phyloP scores from a whole-genome alignment of 2,113 vertebrate species.

The Rhizomys pruinosus region DNA sequence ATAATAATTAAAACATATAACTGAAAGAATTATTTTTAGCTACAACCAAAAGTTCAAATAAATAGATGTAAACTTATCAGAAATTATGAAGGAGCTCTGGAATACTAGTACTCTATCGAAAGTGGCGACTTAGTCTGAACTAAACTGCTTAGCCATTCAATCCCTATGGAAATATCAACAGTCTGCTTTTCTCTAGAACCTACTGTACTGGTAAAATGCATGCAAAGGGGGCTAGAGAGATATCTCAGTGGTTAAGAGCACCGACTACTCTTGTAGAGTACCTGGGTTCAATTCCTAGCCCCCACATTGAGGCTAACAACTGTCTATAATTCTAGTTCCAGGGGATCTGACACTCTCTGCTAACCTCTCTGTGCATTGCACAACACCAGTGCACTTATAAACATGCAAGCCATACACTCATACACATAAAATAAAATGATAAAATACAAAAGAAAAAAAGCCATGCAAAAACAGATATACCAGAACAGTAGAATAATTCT shows the following conservation, averaged over 20 bases:
- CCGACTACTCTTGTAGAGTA: no score
- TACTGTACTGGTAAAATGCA: background rate
- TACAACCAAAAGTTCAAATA: background rate
- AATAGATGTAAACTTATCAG: background rate
- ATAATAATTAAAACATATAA: slow-evolving; percentile 7
- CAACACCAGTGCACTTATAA: no score
- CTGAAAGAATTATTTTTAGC: background rate
- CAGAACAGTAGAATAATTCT: background rate
- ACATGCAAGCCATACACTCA: no score
- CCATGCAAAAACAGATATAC: background rate
- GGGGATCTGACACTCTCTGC: no score
- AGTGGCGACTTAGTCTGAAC: background rate
- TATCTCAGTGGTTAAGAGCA: no score
- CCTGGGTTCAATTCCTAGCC: no score
- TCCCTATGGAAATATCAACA: background rate
- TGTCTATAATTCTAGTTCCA: no score
- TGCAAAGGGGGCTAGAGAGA: no score
- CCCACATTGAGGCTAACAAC: no score
- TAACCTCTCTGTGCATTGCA: no score
- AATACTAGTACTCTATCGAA: background rate
- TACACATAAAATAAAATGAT: no score
- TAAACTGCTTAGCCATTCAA: background rate
- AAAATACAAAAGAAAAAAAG: no score
- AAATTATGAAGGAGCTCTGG: background rate
- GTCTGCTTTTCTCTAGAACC: background rate